Conservation (phyloP, 2,113 vertebrate species). For the Sceloporus undulatus region DNA sequence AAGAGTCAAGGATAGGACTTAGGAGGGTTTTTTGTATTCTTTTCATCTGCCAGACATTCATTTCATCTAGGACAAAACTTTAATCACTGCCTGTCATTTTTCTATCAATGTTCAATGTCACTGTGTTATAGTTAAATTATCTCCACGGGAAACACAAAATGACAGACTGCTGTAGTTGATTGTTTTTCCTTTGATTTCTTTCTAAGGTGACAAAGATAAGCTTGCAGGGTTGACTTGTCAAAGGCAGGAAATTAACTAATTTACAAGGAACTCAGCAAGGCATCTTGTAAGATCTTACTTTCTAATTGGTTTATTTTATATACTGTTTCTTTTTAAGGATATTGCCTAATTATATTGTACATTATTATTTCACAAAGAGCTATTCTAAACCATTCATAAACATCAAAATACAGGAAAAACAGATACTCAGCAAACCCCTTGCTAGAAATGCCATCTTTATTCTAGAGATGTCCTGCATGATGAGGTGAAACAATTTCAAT, state of each 20-base stretch:
- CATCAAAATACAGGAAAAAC: background rate
- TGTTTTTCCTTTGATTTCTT: slow-evolving; percentile 62
- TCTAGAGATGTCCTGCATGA: background rate
- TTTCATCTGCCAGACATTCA: slow-evolving; percentile 66
- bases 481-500: background rate
- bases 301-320: slow-evolving; percentile 56
- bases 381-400: background rate
- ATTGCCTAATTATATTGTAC: slow-evolving; percentile 57
- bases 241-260: slow-evolving; percentile 64
- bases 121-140: slow-evolving; percentile 71
- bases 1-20: slow-evolving; percentile 52
- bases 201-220: slow-evolving; percentile 46
- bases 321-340: slow-evolving; percentile 46
- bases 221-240: slow-evolving; percentile 6
- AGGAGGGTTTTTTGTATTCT: slow-evolving; percentile 51
- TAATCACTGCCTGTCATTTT: slow-evolving; percentile 73
- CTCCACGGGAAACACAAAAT: slow-evolving; percentile 73
- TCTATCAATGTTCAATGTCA: slow-evolving; percentile 75
- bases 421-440: background rate
- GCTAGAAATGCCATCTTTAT: background rate
- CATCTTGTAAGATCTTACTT: slow-evolving; percentile 68
- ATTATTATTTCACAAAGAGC: slow-evolving; percentile 39
- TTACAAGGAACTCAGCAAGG: slow-evolving; percentile 62
- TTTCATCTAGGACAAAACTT: slow-evolving; percentile 70
- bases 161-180: slow-evolving; percentile 61